A percentile compares a stretch with the other conserved stretches of the same genome.
Conservation (phyloP, 2,888 invertebrate genomes). For the Meteorus colon region DNA sequence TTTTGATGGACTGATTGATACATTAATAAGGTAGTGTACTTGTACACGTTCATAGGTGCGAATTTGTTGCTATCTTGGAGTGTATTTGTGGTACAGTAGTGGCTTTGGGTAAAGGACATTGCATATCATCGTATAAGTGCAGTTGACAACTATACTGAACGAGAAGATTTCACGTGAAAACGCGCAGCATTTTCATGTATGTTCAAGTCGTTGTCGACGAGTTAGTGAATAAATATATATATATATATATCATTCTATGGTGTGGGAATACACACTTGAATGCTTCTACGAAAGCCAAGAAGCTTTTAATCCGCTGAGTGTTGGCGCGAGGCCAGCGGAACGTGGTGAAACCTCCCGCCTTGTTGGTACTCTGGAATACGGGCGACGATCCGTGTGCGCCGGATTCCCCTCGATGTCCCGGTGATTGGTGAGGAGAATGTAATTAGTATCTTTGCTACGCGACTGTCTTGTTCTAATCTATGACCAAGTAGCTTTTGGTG, state of each 20-base stretch:
- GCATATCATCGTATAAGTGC: slow-evolving; percentile 8
- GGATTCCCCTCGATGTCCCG: slow-evolving; percentile 32
- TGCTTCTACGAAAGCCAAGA: slow-evolving; percentile 58
- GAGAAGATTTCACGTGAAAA: background rate
- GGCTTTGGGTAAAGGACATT: background rate
- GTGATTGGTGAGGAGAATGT: slow-evolving; percentile 68
- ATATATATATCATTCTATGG: background rate
- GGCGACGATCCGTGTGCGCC: slow-evolving; percentile 37
- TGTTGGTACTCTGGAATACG: slow-evolving; percentile 32
- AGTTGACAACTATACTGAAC: slow-evolving; percentile 22
- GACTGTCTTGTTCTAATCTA: slow-evolving; percentile 33
- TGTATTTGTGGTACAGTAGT: background rate
- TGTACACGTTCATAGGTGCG: background rate
- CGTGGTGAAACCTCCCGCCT: slow-evolving; percentile 47
- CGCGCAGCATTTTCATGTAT: slow-evolving; percentile 31
- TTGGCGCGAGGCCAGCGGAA: slow-evolving; percentile 67
- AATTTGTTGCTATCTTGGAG: slow-evolving; percentile 15
- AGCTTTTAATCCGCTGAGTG: slow-evolving; percentile 69
- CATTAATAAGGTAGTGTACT: slow-evolving; percentile 4
- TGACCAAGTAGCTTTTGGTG: slow-evolving; percentile 21
- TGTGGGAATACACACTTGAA: slow-evolving; percentile 31
- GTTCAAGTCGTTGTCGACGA: slow-evolving; percentile 40
- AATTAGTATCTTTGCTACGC: slow-evolving; percentile 58
- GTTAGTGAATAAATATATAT: slow-evolving; percentile 37
- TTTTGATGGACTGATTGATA: slow-evolving; percentile 48